Evolutionary conservation across 2,113 vertebrate species (phyloP), one percentile per base, ranked within the genome.

Genomic region (Sinocyclocheilus maitianheensis): DNA sequence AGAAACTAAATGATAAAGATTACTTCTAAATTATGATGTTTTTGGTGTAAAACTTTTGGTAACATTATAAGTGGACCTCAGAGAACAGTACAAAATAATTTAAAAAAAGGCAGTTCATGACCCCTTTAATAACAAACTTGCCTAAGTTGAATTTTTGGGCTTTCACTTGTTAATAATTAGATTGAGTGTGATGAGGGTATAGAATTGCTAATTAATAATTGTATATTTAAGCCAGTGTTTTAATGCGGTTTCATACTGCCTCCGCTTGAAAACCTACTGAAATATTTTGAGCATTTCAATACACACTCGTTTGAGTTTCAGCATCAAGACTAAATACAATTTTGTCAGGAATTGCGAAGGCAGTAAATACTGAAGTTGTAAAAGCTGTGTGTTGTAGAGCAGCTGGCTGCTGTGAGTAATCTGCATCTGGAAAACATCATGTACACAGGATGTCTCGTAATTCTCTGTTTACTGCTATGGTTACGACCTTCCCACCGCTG

Each of bases 351-450:
- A 69, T 30, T 69, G 26, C 34, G 30, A 69, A 69, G 30, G 65
- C 26, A 18, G 65, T 69, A 69, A 69, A 69, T 34, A 69, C 16
- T 8, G 5, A 30, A 30, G 63, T 16, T 30, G 24, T 30, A 16
- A 67, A 24, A 26, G 26, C 13, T 6, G 13, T 13, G 24, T 30
- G 12, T 14, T 6, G 24, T 65, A 16, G 65, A 67, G 26, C 12
- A 12, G 13, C 2, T 0, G 5, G 30, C 71, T 10, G 20, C 71
- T 11, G 43, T 72, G 37, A 74, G 37, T 34, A 43, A 74, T 74
- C 71, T 72, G 69, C 20, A 22, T 72, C 69, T 74, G 71, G 71
- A 74, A 74, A 43, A n/a, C 37, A 22, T 74, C 37, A 43, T 40
- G 20, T 43, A n/a, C 37, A 74, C 34, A 22, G 34, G 37, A 74